A percentile compares a stretch with the other conserved stretches of the same genome.
Evolutionary conservation across 2,113 vertebrate species (phyloP).

Genomic region (Isurus oxyrinchus): DNA sequence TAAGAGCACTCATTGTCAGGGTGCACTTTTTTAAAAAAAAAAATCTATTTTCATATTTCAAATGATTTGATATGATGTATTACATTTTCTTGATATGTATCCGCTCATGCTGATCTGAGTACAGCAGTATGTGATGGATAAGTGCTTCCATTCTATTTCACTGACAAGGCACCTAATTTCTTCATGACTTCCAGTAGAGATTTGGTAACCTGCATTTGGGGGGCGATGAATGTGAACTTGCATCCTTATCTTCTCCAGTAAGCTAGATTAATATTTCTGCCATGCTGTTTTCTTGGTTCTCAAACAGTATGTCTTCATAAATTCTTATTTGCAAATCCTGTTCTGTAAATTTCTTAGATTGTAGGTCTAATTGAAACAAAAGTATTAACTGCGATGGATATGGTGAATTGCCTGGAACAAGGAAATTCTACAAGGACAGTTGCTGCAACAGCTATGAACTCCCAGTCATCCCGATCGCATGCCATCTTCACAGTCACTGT

Average conservation of each 20-base stretch:
- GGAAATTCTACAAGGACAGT: slow-evolving; percentile 84
- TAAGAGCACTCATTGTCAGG: background rate
- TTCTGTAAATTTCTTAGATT: slow-evolving; percentile 58
- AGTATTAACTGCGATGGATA: slow-evolving; percentile 69
- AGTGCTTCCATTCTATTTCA: background rate
- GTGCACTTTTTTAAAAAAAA: background rate
- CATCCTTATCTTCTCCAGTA: background rate
- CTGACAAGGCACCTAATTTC: background rate
- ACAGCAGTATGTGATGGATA: background rate
- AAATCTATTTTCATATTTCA: background rate
- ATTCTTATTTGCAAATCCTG: background rate
- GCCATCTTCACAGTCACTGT: slow-evolving; percentile 91
- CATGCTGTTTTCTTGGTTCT: background rate
- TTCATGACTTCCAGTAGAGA: background rate
- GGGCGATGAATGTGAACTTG: background rate
- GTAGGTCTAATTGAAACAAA: slow-evolving; percentile 77
- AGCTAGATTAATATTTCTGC: background rate
- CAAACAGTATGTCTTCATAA: background rate
- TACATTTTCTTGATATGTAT: too few relatives aligned
- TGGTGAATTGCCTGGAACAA: slow-evolving; percentile 78
- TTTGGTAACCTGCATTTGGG: background rate
- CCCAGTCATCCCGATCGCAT: slow-evolving; percentile 87
- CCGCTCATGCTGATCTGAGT: too few relatives aligned
- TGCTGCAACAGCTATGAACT: slow-evolving; percentile 91
- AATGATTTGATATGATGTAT: background rate